phyloP scores from a whole-genome alignment of 35 echinoderm and acorn worm genomes.

The Diadema setosum region DNA sequence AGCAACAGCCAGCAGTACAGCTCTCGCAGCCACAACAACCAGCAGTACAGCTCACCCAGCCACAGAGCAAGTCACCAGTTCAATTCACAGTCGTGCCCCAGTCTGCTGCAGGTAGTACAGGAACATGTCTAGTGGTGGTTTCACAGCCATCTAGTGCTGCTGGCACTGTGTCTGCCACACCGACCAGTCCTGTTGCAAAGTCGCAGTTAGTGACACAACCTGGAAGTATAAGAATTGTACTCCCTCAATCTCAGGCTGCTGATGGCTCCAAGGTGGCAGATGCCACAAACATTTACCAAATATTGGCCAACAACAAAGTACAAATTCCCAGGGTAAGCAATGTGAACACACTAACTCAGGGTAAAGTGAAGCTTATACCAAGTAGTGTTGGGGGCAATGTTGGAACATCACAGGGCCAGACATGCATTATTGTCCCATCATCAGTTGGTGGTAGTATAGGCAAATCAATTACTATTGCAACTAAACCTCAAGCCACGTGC shows the following conservation, averaged over 20 bases:
- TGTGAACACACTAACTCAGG: background rate
- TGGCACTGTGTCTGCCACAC: background rate
- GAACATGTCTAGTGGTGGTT: constrained; percentile 8
- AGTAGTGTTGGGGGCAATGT: background rate
- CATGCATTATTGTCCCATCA: background rate
- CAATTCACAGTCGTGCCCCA: background rate
- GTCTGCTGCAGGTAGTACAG: background rate
- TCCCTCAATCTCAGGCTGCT: background rate
- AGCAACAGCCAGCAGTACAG: constrained; percentile 9
- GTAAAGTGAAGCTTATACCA: background rate
- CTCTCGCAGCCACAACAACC: background rate
- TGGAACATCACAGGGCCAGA: background rate
- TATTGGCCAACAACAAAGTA: constrained; percentile 40
- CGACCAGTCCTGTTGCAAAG: background rate
- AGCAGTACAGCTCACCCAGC: background rate
- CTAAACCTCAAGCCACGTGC: background rate
- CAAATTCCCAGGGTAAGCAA: background rate
- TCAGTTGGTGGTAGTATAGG: background rate
- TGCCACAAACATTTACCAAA: constrained; percentile 22
- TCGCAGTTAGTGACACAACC: background rate
- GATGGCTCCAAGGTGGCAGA: background rate
- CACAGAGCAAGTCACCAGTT: background rate
- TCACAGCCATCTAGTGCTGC: background rate
- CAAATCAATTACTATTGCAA: background rate
- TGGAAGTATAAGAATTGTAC: background rate